phyloP scores from a whole-genome alignment of 2,113 vertebrate species.

The Nibea coibor region DNA sequence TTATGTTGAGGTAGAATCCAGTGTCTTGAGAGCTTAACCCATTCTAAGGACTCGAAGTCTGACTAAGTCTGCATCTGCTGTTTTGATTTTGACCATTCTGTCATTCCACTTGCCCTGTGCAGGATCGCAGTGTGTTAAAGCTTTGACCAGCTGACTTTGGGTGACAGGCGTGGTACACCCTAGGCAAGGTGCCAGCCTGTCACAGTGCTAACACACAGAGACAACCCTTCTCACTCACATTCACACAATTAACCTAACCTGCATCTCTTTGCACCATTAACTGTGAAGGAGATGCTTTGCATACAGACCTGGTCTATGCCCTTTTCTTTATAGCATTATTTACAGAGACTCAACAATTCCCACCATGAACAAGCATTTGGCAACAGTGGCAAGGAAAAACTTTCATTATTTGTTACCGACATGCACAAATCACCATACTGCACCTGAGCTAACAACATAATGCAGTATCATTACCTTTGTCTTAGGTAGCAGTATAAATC shows the following conservation, averaged over 20 bases:
- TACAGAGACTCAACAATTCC: too few relatives aligned
- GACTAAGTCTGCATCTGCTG: too few relatives aligned
- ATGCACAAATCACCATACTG: not conserved
- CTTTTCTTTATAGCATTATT: too few relatives aligned
- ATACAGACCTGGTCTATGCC: too few relatives aligned
- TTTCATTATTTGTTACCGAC: not conserved
- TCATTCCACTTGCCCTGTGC: not conserved
- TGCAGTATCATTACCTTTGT: not conserved
- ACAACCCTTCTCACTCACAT: not conserved
- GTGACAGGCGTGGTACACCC: not conserved
- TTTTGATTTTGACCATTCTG: too few relatives aligned
- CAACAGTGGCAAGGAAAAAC: too few relatives aligned
- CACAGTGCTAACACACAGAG: not conserved
- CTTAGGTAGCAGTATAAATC: not conserved
- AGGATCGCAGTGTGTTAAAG: not conserved
- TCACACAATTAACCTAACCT: not conserved
- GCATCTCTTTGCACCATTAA: not conserved
- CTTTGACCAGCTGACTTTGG: not conserved
- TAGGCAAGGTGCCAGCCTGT: not conserved
- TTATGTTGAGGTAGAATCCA: not conserved
- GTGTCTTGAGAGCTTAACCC: too few relatives aligned
- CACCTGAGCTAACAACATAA: not conserved
- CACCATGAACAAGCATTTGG: too few relatives aligned
- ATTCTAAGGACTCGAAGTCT: too few relatives aligned
- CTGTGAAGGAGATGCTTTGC: too few relatives aligned